Evolutionary conservation across 1,140 invertebrate genomes (phyloP).

Genomic region (Trichoplusia ni): DNA sequence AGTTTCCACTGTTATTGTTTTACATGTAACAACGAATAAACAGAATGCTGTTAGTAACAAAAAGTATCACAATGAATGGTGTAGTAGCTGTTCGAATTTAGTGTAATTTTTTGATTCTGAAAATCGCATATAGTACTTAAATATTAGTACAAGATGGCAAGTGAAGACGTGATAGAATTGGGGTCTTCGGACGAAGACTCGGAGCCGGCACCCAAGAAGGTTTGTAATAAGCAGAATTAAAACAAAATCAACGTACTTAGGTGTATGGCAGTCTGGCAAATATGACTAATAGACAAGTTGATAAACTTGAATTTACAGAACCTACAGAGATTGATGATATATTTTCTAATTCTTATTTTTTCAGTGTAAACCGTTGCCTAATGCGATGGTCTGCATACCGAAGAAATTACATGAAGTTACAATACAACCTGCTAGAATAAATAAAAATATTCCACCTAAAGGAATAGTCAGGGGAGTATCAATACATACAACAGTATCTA

Average conservation of each 20-base stretch:
- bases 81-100: too few relatives aligned
- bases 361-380: constrained; percentile 59
- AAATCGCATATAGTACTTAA: too few relatives aligned
- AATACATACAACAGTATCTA: neutral
- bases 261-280: too few relatives aligned
- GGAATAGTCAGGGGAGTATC: neutral
- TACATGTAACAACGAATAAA: too few relatives aligned
- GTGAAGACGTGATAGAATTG: constrained; percentile 71
- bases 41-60: too few relatives aligned
- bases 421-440: constrained; percentile 49
- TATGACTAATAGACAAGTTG: too few relatives aligned
- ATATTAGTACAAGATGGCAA: constrained; percentile 53
- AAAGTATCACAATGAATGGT: too few relatives aligned
- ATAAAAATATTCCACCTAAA: constrained; percentile 6
- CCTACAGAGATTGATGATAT: neutral
- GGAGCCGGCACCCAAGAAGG: constrained; percentile 68
- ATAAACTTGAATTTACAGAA: too few relatives aligned
- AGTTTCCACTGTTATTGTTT: too few relatives aligned
- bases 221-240: constrained; percentile 24
- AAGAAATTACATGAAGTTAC: constrained; percentile 51
- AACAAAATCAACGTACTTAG: neutral
- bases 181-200: constrained; percentile 72
- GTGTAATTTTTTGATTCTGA: too few relatives aligned
- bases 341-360: constrained; percentile 43
- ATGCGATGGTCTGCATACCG: constrained; percentile 74